Conservation (phyloP, 2,113 vertebrate genomes). For the Tragulus kanchil region DNA sequence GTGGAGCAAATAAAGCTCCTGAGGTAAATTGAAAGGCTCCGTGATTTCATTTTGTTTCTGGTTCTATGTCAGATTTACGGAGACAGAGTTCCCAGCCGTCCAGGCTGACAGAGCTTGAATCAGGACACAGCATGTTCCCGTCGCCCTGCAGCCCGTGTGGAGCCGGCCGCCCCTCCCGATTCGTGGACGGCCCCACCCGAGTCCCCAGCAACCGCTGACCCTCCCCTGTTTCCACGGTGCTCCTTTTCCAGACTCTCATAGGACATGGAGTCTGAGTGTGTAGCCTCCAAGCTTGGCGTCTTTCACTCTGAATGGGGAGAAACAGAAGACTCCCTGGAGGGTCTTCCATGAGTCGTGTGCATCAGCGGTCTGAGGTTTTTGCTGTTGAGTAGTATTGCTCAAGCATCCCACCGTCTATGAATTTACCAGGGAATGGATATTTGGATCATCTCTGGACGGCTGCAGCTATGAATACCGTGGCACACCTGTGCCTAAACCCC, state of each 20-base stretch:
- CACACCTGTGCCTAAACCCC: accelerated
- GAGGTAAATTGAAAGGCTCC: not conserved
- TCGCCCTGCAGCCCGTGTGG: accelerated
- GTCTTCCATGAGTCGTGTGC: accelerated
- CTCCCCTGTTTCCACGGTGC: not conserved
- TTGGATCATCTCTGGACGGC: not conserved
- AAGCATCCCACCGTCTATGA: too few relatives aligned
- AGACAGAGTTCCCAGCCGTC: not conserved
- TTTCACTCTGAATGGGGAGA: too few relatives aligned
- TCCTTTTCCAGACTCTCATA: not conserved
- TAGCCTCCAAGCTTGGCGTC: not conserved
- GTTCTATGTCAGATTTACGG: not conserved
- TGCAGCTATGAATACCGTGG: not conserved
- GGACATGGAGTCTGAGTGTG: not conserved
- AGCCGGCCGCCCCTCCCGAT: accelerated
- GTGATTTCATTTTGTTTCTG: not conserved
- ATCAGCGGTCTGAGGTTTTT: accelerated
- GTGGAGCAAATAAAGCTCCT: accelerated
- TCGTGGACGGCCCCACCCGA: accelerated
- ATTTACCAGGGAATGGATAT: accelerated
- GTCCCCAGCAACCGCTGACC: accelerated
- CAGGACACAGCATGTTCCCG: accelerated
- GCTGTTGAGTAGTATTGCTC: accelerated
- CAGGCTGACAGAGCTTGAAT: not conserved
- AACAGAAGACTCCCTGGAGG: too few relatives aligned